A percentile compares a stretch with the other conserved stretches of the same genome.
phyloP scores from a whole-genome alignment of 2,797 vertebrate species.

The Lutjanus campechanus region DNA sequence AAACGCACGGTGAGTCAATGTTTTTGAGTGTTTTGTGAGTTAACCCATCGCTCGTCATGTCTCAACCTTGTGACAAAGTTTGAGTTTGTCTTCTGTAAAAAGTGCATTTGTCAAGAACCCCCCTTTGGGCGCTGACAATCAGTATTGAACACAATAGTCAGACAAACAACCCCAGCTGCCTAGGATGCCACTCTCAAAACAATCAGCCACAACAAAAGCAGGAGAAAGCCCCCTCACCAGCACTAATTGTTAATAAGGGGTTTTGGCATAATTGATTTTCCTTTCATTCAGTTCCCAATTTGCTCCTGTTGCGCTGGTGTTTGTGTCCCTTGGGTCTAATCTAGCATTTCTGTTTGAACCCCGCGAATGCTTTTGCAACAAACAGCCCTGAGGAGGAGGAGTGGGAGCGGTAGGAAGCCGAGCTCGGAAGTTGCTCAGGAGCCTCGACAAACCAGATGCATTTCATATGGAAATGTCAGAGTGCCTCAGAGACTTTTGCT shows the following conservation, averaged over 20 bases:
- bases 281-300: conserved; percentile 78
- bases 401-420: not conserved
- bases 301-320: conserved; percentile 65
- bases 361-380: conserved; percentile 63
- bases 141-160: conserved; percentile 59
- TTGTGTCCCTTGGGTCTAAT: conserved; percentile 76
- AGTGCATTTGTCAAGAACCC: conserved; percentile 40
- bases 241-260: conserved; percentile 80
- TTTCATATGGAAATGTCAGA: conserved; percentile 71
- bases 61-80: conserved; percentile 4
- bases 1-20: not conserved
- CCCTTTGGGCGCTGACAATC: conserved; percentile 49
- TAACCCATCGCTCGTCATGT: not conserved
- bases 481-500: conserved; percentile 49
- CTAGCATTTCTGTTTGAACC: conserved; percentile 70
- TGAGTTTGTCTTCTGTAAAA: conserved; percentile 50
- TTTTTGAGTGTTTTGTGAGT: not conserved
- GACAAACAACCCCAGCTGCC: conserved; percentile 72
- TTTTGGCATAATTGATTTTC: conserved; percentile 80
- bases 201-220: conserved; percentile 76
- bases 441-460: conserved; percentile 46
- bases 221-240: conserved; percentile 64
- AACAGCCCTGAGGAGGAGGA: conserved; percentile 52
- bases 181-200: conserved; percentile 66
- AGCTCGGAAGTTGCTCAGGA: conserved; percentile 32